Conservation (phyloP, 2,113 vertebrate genomes). For the Percopsis transmontana region DNA sequence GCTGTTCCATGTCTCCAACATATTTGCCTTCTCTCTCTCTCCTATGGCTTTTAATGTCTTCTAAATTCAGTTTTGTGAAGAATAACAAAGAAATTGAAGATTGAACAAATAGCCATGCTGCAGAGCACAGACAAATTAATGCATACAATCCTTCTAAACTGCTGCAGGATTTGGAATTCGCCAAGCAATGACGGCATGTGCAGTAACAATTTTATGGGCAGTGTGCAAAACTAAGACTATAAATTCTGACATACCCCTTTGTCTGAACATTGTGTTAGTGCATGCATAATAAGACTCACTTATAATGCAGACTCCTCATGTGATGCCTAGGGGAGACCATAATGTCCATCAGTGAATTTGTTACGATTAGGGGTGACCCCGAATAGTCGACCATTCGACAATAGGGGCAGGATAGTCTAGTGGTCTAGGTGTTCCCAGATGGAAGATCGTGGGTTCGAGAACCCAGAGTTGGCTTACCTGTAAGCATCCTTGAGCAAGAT, state of each 20-base stretch:
- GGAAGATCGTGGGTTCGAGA: no score
- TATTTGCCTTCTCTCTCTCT: constrained; percentile 27
- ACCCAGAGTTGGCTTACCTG: no score
- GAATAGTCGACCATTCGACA: no score
- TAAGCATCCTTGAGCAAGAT: no score
- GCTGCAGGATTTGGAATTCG: constrained; percentile 43
- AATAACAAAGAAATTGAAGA: constrained; percentile 35
- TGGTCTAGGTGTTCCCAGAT: no score
- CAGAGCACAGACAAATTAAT: constrained; percentile 28
- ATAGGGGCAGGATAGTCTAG: no score
- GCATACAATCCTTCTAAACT: constrained; percentile 26
- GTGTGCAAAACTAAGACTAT: constrained; percentile 40
- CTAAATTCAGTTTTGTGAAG: constrained; percentile 34
- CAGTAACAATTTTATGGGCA: constrained; percentile 34
- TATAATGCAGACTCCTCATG: background rate
- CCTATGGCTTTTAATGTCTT: constrained; percentile 14
- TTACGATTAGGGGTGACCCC: no score
- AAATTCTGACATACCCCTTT: constrained; percentile 18
- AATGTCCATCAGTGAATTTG: no score
- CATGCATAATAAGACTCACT: background rate
- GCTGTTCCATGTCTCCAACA: constrained; percentile 39
- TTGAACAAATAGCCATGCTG: constrained; percentile 31
- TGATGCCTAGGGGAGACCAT: background rate
- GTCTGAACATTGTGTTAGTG: background rate
- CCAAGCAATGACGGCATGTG: constrained; percentile 47